Percentiles rank a stretch among this genome's conserved stretches.
These are phyloP conservation scores for Cyaniris semiargus DNA, from an alignment of 2,888 invertebrate genomes.

Conservation along the genomic window DNA sequence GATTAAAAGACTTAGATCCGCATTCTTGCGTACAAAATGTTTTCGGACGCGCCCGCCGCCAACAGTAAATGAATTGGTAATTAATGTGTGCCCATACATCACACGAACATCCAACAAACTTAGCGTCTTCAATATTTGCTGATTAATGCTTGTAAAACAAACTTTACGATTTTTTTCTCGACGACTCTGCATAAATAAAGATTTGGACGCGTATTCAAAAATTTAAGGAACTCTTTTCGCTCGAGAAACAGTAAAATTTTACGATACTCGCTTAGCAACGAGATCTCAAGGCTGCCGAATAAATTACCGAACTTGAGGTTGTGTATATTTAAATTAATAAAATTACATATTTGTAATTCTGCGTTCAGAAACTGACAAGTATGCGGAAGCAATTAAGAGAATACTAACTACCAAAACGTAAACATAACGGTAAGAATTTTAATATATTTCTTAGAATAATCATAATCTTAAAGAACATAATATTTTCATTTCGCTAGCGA, in stretches of 20 bases:
- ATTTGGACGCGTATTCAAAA: neutral
- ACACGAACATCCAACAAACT: conserved; percentile 55
- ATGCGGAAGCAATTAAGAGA: conserved; percentile 29
- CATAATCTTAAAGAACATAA: neutral
- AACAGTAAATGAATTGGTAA: conserved; percentile 74
- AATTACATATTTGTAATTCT: conserved; percentile 28
- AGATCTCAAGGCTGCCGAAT: conserved; percentile 28
- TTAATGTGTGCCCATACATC: conserved; percentile 61
- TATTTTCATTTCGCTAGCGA: neutral
- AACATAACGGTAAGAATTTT: conserved; percentile 25
- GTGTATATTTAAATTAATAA: conserved; percentile 23
- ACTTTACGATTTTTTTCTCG: conserved; percentile 36
- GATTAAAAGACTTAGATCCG: conserved; percentile 75
- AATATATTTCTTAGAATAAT: neutral
- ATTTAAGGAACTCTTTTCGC: neutral
- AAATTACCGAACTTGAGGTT: neutral
- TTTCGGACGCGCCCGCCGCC: conserved; percentile 70
- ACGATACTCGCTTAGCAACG: conserved; percentile 21
- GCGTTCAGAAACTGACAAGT: conserved; percentile 27
- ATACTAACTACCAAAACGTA: conserved; percentile 25
- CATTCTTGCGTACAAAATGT: conserved; percentile 68
- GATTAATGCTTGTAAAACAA: conserved; percentile 38
- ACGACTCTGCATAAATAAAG: conserved; percentile 32
- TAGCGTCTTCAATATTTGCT: conserved; percentile 51
- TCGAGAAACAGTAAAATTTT: neutral